These are phyloP conservation scores for Neuroscelio doddi DNA, from an alignment of 2,888 invertebrate genomes.

Conservation along the genomic window DNA sequence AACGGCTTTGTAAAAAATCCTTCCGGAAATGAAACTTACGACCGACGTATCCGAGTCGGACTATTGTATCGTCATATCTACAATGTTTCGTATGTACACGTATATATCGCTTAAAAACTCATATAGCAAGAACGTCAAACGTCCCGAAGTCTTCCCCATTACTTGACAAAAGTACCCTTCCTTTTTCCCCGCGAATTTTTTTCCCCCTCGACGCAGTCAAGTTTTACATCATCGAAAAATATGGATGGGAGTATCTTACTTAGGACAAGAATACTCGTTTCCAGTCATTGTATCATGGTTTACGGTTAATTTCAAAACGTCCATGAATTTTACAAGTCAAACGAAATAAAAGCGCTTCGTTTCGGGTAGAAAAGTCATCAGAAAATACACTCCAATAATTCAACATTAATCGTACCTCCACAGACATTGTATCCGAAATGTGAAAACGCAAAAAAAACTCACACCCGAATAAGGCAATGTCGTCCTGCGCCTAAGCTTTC, in stretches of 20 bases:
- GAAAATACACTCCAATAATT: too few relatives aligned
- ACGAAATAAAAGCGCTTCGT: too few relatives aligned
- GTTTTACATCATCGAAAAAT: conserved; percentile 68
- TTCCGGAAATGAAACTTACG: conserved; percentile 2
- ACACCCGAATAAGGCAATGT: conserved; percentile 3
- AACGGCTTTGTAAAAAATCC: too few relatives aligned
- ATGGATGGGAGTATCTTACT: conserved; percentile 64
- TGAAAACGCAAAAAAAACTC: not conserved
- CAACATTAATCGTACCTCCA: not conserved
- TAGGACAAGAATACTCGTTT: conserved; percentile 63
- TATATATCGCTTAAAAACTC: too few relatives aligned
- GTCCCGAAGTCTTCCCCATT: conserved; percentile 44
- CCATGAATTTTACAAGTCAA: too few relatives aligned
- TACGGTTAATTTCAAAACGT: conserved; percentile 54
- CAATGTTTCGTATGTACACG: conserved; percentile 55
- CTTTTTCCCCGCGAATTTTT: too few relatives aligned
- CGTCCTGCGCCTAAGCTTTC: not conserved
- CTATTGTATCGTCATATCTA: conserved; percentile 38
- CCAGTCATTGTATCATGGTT: conserved; percentile 63
- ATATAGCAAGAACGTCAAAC: too few relatives aligned
- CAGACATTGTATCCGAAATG: not conserved
- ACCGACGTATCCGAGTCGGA: conserved; percentile 7
- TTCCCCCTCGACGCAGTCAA: conserved; percentile 24
- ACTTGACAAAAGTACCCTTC: too few relatives aligned
- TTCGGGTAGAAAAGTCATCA: too few relatives aligned